phyloP scores from a whole-genome alignment of 1,140 invertebrate species.

The Asobara japonica region DNA sequence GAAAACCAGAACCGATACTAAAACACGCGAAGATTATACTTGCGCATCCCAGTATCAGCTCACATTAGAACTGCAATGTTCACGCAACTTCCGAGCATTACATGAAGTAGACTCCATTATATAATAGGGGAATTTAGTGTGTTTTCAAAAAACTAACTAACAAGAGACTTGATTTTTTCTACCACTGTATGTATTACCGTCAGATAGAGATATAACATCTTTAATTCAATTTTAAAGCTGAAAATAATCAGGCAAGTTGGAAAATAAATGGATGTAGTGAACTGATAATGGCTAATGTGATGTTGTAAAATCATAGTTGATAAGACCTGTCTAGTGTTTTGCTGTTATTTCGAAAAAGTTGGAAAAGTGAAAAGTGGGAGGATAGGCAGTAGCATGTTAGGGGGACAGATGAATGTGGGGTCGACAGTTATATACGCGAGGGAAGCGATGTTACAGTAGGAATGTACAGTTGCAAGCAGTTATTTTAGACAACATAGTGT shows the following conservation, averaged over 20 bases:
- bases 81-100: not conserved
- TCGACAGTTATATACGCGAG: not conserved
- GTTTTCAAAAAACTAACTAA: not conserved
- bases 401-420: not conserved
- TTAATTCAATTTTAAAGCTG: not conserved
- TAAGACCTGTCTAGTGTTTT: not conserved
- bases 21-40: constrained; percentile 28
- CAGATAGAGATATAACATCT: not conserved
- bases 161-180: not conserved
- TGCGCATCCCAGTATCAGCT: no score
- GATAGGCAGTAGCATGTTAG: not conserved
- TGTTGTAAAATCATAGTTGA: no score
- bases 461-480: not conserved
- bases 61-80: no score
- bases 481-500: not conserved
- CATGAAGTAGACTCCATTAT: no score
- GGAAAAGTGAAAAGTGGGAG: not conserved
- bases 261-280: not conserved
- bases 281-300: not conserved
- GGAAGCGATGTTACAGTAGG: not conserved
- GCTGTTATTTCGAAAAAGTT: not conserved
- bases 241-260: not conserved
- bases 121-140: no score
- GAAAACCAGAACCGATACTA: constrained; percentile 45
- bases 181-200: not conserved